Evolutionary conservation across 2,888 invertebrate genomes (phyloP).

Genomic region (Epinotia brunnichana): DNA sequence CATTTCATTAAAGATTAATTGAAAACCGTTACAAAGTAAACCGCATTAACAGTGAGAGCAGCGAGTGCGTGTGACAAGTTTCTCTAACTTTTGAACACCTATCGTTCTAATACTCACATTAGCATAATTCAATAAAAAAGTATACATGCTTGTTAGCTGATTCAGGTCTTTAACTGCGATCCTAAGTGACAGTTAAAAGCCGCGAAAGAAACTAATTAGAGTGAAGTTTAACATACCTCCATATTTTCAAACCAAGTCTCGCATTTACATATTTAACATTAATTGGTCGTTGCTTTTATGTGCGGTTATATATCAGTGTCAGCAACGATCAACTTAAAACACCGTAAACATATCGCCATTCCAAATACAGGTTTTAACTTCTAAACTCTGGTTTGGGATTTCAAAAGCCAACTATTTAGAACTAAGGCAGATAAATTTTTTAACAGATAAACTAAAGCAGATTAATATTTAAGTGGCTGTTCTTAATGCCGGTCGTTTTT

Average conservation of each 20-base stretch:
- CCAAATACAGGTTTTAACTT: conserved; percentile 33
- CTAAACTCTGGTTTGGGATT: conserved; percentile 16
- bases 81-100: conserved; percentile 29
- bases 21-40: conserved; percentile 10
- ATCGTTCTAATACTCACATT: background rate
- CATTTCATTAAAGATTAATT: background rate
- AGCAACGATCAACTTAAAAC: conserved; percentile 34
- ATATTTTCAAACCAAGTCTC: conserved; percentile 26
- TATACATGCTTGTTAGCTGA: background rate
- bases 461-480: conserved; percentile 23
- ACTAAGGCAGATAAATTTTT: conserved; percentile 30
- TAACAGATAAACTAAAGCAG: too few species aligned
- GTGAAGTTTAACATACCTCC: conserved; percentile 10
- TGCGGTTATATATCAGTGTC: conserved; percentile 36
- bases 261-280: conserved; percentile 38
- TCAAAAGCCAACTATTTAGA: conserved; percentile 26
- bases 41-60: conserved; percentile 21
- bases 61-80: conserved; percentile 35
- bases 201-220: conserved; percentile 11
- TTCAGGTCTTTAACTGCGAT: background rate
- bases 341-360: conserved; percentile 26
- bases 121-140: conserved; percentile 9
- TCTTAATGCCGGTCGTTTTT: conserved; percentile 22
- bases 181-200: conserved; percentile 12
- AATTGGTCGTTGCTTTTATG: conserved; percentile 41